phyloP scores from a whole-genome alignment of 2,888 invertebrate species.

The Stramonita haemastoma region DNA sequence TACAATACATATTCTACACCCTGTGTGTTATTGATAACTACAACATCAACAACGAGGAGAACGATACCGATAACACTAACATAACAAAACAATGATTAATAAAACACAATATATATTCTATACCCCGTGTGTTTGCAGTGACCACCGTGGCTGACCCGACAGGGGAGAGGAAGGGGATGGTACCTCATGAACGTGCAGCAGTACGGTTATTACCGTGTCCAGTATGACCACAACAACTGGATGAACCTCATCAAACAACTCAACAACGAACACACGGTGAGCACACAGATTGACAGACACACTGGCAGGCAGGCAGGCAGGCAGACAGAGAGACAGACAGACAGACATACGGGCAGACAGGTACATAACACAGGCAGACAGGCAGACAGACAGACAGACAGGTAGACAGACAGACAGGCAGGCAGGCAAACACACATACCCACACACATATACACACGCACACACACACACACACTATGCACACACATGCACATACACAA shows the following conservation, averaged over 20 bases:
- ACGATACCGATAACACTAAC: too few species aligned
- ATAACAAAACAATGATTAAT: too few species aligned
- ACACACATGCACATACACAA: too few species aligned
- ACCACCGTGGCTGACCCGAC: not conserved
- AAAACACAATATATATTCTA: too few species aligned
- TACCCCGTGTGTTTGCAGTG: too few species aligned
- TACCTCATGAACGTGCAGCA: constrained; percentile 72
- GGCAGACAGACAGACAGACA: not conserved
- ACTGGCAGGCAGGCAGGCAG: not conserved
- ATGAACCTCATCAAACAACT: constrained; percentile 74
- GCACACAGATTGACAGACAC: constrained; percentile 12
- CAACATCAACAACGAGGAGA: too few species aligned
- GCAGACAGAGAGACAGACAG: too few species aligned
- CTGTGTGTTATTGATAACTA: too few species aligned
- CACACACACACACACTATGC: too few species aligned
- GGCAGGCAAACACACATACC: too few species aligned
- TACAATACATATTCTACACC: too few species aligned
- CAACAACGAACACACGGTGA: constrained; percentile 80
- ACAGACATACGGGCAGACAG: not conserved
- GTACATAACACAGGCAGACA: not conserved
- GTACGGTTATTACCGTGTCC: constrained; percentile 78
- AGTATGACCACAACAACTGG: constrained; percentile 77
- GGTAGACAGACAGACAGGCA: not conserved
- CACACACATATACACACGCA: too few species aligned
- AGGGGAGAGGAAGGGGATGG: constrained; percentile 57